These are phyloP conservation scores for Crematogaster levior DNA, from an alignment of 2,888 invertebrate species.

Conservation along the genomic window DNA sequence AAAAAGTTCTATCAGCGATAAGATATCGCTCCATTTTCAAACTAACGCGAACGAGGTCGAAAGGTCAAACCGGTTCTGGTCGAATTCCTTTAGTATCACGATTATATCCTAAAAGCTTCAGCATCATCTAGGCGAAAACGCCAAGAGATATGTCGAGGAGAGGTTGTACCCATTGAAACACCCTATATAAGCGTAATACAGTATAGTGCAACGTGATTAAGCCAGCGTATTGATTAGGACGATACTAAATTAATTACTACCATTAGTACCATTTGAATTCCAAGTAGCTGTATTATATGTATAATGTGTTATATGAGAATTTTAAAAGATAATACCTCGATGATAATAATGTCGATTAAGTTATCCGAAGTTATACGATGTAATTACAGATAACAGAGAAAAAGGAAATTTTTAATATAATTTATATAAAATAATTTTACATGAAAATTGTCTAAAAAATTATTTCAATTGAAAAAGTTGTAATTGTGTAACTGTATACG, in stretches of 20 bases:
- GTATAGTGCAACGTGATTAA: not conserved
- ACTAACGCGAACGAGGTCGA: too few species aligned
- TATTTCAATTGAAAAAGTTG: not conserved
- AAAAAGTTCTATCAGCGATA: too few species aligned
- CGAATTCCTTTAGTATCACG: too few species aligned
- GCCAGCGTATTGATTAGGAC: not conserved
- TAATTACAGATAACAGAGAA: not conserved
- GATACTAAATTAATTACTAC: slow-evolving; percentile 35
- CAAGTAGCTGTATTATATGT: slow-evolving; percentile 12
- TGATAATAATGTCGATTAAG: slow-evolving; percentile 4
- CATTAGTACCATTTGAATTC: slow-evolving; percentile 23
- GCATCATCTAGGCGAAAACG: too few species aligned
- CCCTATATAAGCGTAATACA: not conserved
- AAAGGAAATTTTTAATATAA: not conserved
- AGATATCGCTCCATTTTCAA: too few species aligned
- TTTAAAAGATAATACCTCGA: not conserved
- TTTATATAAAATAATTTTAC: not conserved
- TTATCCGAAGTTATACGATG: slow-evolving; percentile 1
- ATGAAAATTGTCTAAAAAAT: not conserved
- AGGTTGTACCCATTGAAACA: too few species aligned
- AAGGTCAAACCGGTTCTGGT: too few species aligned
- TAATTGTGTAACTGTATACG: not conserved
- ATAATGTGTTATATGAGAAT: slow-evolving; percentile 7
- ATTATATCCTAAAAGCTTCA: too few species aligned
- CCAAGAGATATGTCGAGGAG: too few species aligned